Conservation (phyloP, 2,797 vertebrate species). For the Eutrigla gurnardus region DNA sequence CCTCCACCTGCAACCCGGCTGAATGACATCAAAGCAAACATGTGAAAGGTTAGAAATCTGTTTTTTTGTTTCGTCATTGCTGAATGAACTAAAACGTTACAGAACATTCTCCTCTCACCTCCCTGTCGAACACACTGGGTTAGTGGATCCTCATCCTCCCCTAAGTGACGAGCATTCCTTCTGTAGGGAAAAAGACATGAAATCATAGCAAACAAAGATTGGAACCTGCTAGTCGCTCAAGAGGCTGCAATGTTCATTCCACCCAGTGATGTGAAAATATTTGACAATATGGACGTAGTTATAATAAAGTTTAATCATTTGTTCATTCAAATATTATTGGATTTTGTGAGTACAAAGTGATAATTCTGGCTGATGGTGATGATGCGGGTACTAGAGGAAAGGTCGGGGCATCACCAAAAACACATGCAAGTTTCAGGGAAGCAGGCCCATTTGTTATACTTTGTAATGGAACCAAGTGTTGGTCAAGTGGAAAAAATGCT, state of each 20-base stretch:
- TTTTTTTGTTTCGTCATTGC: background rate
- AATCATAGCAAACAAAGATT: constrained; percentile 8
- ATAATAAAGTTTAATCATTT: constrained; percentile 6
- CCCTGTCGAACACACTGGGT: constrained; percentile 86
- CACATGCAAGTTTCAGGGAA: constrained; percentile 1
- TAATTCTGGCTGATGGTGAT: background rate
- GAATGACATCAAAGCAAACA: background rate
- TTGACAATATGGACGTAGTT: background rate
- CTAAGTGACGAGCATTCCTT: constrained; percentile 86
- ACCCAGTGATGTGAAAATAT: background rate
- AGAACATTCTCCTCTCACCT: constrained; percentile 75
- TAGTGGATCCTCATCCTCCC: constrained; percentile 83
- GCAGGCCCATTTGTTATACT: background rate
- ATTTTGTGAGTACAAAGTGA: constrained; percentile 10
- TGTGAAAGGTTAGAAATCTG: background rate
- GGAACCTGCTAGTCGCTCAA: background rate
- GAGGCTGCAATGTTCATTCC: background rate
- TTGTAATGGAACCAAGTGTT: constrained; percentile 14
- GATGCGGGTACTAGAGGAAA: background rate
- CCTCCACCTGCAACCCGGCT: constrained; percentile 86
- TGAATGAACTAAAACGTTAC: background rate
- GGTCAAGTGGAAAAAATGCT: constrained; percentile 46
- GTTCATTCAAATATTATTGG: background rate
- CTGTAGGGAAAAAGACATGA: constrained; percentile 59
- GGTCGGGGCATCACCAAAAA: background rate